phyloP scores from a whole-genome alignment of 2,888 invertebrate species.

The Metellina segmentata region DNA sequence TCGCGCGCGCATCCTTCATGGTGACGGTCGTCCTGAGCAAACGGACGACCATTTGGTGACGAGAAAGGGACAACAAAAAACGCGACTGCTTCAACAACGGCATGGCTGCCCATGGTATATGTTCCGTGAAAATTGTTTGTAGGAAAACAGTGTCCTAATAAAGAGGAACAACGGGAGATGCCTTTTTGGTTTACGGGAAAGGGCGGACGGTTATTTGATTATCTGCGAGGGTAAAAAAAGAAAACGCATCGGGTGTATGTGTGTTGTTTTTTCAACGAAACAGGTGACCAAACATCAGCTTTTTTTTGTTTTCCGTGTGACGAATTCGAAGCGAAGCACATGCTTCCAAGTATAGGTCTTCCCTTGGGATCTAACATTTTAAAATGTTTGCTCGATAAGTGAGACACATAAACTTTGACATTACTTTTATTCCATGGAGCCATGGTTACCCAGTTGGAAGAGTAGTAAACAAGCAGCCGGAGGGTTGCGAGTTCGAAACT shows the following conservation, averaged over 20 bases:
- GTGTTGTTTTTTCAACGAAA: neutral
- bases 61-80: neutral
- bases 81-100: neutral
- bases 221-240: neutral
- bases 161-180: neutral
- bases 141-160: neutral
- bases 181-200: neutral
- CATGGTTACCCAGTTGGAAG: too few species aligned
- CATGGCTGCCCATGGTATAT: neutral
- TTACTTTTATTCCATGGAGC: too few species aligned
- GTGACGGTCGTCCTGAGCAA: neutral
- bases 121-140: neutral
- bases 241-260: neutral
- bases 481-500: too few species aligned
- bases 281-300: neutral
- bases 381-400: too few species aligned
- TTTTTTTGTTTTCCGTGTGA: neutral
- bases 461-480: too few species aligned
- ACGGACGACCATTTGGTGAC: neutral
- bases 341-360: neutral
- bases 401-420: too few species aligned
- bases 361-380: neutral
- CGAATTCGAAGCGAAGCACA: neutral
- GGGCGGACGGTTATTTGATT: neutral
- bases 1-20: neutral